Evolutionary conservation across 2,113 vertebrate species (phyloP), one percentile per base, ranked within the genome.

Genomic region (Cromileptes altivelis): DNA sequence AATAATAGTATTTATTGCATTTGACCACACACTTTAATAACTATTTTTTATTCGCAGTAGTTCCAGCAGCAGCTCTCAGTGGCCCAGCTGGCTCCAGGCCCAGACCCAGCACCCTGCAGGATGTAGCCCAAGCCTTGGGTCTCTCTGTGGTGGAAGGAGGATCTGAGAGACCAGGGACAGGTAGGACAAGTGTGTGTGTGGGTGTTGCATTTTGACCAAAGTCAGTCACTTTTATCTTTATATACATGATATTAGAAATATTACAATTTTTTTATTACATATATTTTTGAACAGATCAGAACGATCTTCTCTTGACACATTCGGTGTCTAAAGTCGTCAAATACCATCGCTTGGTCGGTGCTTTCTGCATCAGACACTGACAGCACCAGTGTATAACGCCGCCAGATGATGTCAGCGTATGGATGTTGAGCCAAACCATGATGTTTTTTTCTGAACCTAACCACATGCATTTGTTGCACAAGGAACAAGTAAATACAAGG

Each of bases 41-140:
- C 4, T 45, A 12, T 45, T 45, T 45, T 45, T 45, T 53, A 25
- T 19, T 30, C 3, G 13, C 42, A 45, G 42, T 45, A 12, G 8
- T 45, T 45, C 42, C 42, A 45, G 33, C 33, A 37, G 33, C 75
- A 89, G 89, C n/a, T 47, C 9, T 75, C 21, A 37, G 50, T 49
- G 82, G 8, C 11, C 45, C 33, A 3, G 23, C 49, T 42, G 67
- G 47, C 10, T 27, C 61, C 23, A 61, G 56, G 18, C 50, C 70
- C 15, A 83, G 80, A 83, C 80, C 89, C 69, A 91, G 80, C 86
- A 87, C 81, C 56, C 87, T 90, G 58, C 55, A 72, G 65, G 91
- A 94, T 14, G 15, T 92, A 0, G 64, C 75, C 3, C 80, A 90
- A 56, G 85, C 73, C 10, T 21, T 89, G 63, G 79, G 61, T 1